Base-by-base conservation (phyloP, 2,113 vertebrate genomes). In the Ictalurus punctatus region DNA sequence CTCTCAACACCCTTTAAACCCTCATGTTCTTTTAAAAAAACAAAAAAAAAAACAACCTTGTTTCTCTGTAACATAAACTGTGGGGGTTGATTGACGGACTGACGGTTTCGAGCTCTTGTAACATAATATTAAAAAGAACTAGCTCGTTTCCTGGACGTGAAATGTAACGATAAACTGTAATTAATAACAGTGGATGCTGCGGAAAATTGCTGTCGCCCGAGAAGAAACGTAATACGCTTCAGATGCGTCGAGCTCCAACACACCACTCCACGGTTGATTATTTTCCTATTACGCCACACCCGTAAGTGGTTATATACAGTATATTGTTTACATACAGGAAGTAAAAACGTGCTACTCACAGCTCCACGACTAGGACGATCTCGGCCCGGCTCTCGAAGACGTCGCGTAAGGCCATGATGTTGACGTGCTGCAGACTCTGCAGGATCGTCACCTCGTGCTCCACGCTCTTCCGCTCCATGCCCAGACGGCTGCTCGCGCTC, bases 321-420 rank as follows among this genome's bases (percentile, higher is more conserved):
- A 48, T 74, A 40, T 17, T 34, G n/a, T 4, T 69, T 17, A 34
- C 30, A 7, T 40, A 40, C 40, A 73, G 4, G 34, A 34, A 19
- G 56, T 23, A 34, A 37, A 61, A 61, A 61, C 0, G 21, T 16
- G 21, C 56, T 34, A 89, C 95, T 92, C 89, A 95, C 94, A 94
- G 91, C 89, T 95, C 94, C 85, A 94, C 92, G 37, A 96, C 2
- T 0, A 93, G 93, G 59, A 94, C 93, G 92, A 93, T 82, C 90
- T 95, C 92, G 0, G 93, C 91, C n/a, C 86, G 91, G 93, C 94
- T 92, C 91, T 92, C 40, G 0, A 96, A 96, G 87, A 95, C 90
- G 16, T 96, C 73, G 0, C 89, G 78, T 14, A 94, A 92, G 54
- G 34, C 59, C 92, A 95, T 91, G 90, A 95, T 87, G 85, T 92